Evolutionary conservation across 2,113 vertebrate species (phyloP), one percentile per base, ranked within the genome.

Genomic region (Catharus minimus): DNA sequence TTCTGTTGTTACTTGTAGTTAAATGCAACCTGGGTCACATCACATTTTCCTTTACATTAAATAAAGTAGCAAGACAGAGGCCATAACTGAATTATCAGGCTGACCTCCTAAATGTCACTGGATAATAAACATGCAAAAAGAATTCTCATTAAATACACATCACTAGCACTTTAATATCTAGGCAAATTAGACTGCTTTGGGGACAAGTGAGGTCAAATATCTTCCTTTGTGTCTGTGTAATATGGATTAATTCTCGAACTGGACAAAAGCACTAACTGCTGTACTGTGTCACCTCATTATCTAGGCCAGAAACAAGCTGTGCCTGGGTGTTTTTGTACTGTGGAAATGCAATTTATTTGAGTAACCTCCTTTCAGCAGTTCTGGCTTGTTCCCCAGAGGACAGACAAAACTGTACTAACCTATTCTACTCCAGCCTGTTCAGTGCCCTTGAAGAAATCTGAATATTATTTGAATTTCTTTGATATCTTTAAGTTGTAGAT

Each of bases 61-160:
- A 61, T 86, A 90, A 89, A 83, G 75, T 76, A 92, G n/a, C 55
- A 79, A 86, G 74, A 78, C 79, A 81, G 73, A 84, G 78, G 32
- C 91, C 69, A 36, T 86, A 91, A 90, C 85, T 82, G 90, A 93
- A 94, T 93, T 95, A 94, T 62, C 92, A 85, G 86, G 58, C 80
- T 94, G 84, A 95, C 86, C 91, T 96, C 94, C 91, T 95, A 96
- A 97, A 96, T 97, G 96, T 97, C 97, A 96, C 83, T 49, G 16
- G 81, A 78, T 96, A 95, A 96, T 88, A 88, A 96, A 92, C 93
- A 96, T 81, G 73, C 94, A 94, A 91, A 96, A 94, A 86, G 91
- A 94, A 78, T 86, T 90, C 94, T 94, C 91, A 93, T 97, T 96
- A 97, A 96, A 96, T 61, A 97, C 68, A 39, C 95, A 95, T 86